These are phyloP conservation scores for Jacana jacana DNA, from an alignment of 2,113 vertebrate genomes.

Conservation along the genomic window DNA sequence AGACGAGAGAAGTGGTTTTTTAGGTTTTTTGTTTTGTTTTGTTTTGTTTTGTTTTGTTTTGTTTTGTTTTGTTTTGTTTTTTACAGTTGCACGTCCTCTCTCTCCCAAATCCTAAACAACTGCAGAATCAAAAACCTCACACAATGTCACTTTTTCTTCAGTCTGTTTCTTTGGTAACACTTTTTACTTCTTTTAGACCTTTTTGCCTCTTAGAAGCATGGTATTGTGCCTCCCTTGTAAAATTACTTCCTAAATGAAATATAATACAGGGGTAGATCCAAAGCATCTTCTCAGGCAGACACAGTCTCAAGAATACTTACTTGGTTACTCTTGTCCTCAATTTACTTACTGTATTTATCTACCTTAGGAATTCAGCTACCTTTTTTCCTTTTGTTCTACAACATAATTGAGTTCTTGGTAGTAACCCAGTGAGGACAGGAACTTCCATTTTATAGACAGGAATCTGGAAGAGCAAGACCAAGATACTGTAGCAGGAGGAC, in stretches of 20 bases:
- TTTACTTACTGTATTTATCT: neutral
- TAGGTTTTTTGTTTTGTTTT: no score
- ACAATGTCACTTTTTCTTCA: neutral
- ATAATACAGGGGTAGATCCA: neutral
- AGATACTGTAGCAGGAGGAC: neutral
- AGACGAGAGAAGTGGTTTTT: neutral
- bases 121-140: neutral
- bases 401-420: neutral
- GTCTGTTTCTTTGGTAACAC: neutral
- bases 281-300: neutral
- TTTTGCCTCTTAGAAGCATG: neutral
- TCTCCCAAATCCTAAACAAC: neutral
- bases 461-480: neutral
- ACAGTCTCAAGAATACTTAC: neutral
- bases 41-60: neutral
- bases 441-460: neutral
- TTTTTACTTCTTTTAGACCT: neutral
- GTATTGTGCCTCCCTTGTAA: neutral
- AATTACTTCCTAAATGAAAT: neutral
- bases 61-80: no score
- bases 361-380: neutral
- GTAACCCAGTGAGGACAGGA: neutral
- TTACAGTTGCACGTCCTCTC: neutral
- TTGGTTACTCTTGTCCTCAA: neutral
- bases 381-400: neutral